These are phyloP conservation scores for Babyrousa celebensis DNA, from an alignment of 2,797 vertebrate species.

Conservation along the genomic window DNA sequence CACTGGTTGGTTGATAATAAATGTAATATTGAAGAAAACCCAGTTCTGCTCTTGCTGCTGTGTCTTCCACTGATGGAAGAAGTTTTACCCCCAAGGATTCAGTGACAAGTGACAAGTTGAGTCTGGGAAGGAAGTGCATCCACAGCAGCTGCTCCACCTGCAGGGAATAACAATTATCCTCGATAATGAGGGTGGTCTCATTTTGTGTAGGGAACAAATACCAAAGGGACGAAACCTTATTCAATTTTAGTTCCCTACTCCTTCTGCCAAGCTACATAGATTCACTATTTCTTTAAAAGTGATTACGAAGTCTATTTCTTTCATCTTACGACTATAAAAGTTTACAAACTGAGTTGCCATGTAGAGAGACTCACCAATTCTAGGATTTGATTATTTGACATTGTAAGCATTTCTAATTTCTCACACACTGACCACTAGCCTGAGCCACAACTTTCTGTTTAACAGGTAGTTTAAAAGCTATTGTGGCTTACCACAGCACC, in stretches of 20 bases:
- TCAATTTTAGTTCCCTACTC: neutral
- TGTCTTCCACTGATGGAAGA: neutral
- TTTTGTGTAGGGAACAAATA: neutral
- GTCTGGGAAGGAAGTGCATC: neutral
- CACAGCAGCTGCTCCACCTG: neutral
- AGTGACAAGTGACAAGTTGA: neutral
- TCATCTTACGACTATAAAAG: neutral
- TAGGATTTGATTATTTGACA: constrained; percentile 33
- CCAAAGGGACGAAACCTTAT: neutral
- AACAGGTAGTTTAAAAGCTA: constrained; percentile 56
- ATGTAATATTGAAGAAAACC: neutral
- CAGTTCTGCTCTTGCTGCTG: neutral
- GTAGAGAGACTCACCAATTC: neutral
- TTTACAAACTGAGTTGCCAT: neutral
- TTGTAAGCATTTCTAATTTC: constrained; percentile 3
- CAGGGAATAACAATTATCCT: neutral
- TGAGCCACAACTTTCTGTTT: constrained; percentile 77
- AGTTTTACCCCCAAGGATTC: neutral
- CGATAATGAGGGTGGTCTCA: neutral
- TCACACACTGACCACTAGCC: neutral
- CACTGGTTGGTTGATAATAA: neutral
- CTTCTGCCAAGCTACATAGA: neutral
- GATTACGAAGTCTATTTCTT: neutral
- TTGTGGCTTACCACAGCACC: constrained; percentile 69
- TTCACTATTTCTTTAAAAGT: neutral